Evolutionary conservation across 2,888 invertebrate genomes (phyloP), one percentile per base, ranked within the genome.

Genomic region (Parochlus steinenii): DNA sequence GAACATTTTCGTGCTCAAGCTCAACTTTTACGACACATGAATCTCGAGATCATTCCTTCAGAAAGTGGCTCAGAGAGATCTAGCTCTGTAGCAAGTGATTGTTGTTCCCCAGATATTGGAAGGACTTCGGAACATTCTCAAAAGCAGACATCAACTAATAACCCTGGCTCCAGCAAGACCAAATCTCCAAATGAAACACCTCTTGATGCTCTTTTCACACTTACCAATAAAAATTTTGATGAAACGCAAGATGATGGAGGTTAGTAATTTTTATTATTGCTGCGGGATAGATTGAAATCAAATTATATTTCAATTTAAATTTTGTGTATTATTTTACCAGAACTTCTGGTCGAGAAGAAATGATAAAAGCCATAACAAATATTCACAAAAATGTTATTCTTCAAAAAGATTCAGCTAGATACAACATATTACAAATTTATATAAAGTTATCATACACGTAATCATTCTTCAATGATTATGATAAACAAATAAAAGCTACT

Each of bases 141-240:
- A 26, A 38, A 40, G 30, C 43, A 48, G 6, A 48, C 46, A 38
- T 43, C 44, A 38, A 42, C 39, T 34, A 46, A 41, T 27, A 34
- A 28, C 4, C 27, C 15, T 12, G 23, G 23, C n/a, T n/a, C n/a
- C n/a, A 60, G n/a, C n/a, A n/a, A n/a, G n/a, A 27, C 20, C 18
- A 36, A 36, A 45, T 36, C 36, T 16, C 55, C 65, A 58, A 46
- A 59, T 46, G 76, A 78, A 40, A 90, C 90, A 3, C 93, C 89
- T 0, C 65, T 95, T 45, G 93, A 93, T 53, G 93, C 93, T 1
- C 72, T 95, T 30, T 90, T 93, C 63, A 89, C 93, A 61, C 92
- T 95, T 90, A 92, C 93, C 44, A 89, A 85, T 62, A 93, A 93
- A 63, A 90, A 90, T 41, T 93, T 93, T 59, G 89, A 92, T 56